Evolutionary conservation across 2,113 vertebrate species (phyloP).

Genomic region (Ageneiosus marmoratus): DNA sequence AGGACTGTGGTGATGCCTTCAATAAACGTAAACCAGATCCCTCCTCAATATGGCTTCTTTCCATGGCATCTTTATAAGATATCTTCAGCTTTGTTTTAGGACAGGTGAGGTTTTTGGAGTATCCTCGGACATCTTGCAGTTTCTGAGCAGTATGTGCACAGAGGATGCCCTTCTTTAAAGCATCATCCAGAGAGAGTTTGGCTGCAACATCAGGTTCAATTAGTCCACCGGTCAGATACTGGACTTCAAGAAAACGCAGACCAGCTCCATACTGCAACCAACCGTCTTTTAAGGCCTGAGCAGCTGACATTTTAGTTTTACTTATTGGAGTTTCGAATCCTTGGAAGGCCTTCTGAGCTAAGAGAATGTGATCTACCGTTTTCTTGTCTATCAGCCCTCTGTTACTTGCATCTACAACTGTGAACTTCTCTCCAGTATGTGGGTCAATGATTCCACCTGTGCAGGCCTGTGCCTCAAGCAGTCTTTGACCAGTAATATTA

Average conservation of each 20-base stretch:
- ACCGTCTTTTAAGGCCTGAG: too few relatives aligned
- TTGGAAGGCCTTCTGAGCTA: too few relatives aligned
- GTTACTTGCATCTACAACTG: too few relatives aligned
- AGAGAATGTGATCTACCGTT: too few relatives aligned
- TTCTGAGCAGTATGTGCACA: slow-evolving; percentile 92
- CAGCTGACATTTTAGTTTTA: too few relatives aligned
- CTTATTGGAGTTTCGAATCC: too few relatives aligned
- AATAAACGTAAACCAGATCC: slow-evolving; percentile 86
- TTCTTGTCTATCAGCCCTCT: too few relatives aligned
- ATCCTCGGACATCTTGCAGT: slow-evolving; percentile 85
- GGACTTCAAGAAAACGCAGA: too few relatives aligned
- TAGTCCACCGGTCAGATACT: too few relatives aligned
- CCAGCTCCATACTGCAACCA: too few relatives aligned
- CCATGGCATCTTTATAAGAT: slow-evolving; percentile 96
- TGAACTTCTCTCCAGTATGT: neutral
- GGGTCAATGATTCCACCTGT: slow-evolving; percentile 95
- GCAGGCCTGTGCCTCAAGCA: slow-evolving; percentile 94
- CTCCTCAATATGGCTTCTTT: slow-evolving; percentile 94
- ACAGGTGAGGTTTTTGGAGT: slow-evolving; percentile 80
- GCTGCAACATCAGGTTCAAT: too few relatives aligned
- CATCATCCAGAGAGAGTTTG: too few relatives aligned
- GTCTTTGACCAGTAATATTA: slow-evolving; percentile 91
- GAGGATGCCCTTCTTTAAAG: slow-evolving; percentile 54
- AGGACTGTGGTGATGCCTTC: slow-evolving; percentile 90
- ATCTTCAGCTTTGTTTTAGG: slow-evolving; percentile 98